A percentile compares a stretch with the other conserved stretches of the same genome.
These are phyloP conservation scores for Micronisus gabar DNA, from an alignment of 2,113 vertebrate genomes.

Conservation along the genomic window DNA sequence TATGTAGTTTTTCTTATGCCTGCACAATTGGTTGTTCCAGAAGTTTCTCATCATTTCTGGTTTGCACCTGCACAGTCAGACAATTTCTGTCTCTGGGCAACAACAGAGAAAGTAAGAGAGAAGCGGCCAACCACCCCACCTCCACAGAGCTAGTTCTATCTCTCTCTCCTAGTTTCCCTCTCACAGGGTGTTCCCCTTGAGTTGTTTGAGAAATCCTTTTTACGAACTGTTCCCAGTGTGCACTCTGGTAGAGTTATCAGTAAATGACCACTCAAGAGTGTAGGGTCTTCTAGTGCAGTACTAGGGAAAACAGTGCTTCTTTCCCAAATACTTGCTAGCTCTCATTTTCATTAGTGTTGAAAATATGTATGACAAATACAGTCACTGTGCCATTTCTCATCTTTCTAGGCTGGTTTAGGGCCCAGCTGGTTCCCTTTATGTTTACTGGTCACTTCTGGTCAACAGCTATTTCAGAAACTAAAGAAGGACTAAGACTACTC, in stretches of 20 bases:
- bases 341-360: not conserved
- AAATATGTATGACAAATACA: not conserved
- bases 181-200: no score
- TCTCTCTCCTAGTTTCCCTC: no score
- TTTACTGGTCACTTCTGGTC: not conserved
- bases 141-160: no score
- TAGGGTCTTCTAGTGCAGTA: not conserved
- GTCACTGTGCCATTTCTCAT: not conserved
- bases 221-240: no score
- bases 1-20: no score
- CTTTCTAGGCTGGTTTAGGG: not conserved
- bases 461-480: not conserved
- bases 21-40: no score
- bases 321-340: not conserved
- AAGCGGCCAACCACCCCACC: no score
- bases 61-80: no score
- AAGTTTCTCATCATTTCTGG: no score
- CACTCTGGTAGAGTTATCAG: not conserved
- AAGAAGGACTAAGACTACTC: not conserved
- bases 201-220: no score
- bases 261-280: not conserved
- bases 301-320: not conserved
- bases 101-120: no score
- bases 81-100: no score
- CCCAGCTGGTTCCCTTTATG: not conserved